Base-by-base conservation (phyloP, 2,113 vertebrate species). In the Nannobrachium achirus region DNA sequence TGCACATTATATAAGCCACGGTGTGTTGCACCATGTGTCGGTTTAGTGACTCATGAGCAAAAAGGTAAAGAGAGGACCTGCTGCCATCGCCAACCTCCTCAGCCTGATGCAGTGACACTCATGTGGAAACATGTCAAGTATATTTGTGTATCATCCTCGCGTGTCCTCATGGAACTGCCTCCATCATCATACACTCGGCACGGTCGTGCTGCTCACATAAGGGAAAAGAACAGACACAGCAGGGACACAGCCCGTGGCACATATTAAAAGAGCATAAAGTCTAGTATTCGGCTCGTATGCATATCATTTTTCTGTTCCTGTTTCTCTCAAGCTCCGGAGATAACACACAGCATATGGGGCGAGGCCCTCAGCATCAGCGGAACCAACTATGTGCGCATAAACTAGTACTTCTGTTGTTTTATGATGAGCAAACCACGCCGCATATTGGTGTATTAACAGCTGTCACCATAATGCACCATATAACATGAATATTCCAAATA, bases 151-250 rank as follows among this genome's bases (percentile, higher is more conserved):
- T 59, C 15, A 15, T 68, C 3, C 25, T 33, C 25, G 25, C n/a
- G 69, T 75, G 76, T 82, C 69, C 73, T 85, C 56, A 10, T 76
- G 60, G 70, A 84, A 81, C 82, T 58, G 9, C 74, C 77, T 89
- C 83, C 87, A 83, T 88, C 87, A 83, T 88, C 86, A 85, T 81
- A 76, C 79, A 82, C 73, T 66, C 66, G 73, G 73, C 70, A 86
- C 83, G 84, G 82, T 80, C 85, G 76, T 46, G 44, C 44, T 33
- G 77, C 75, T 84, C 78, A 79, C 76, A 86, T 80, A 73, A 80
- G n/a, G n/a, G 73, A 73, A 59, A 51, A 63, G 72, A 80, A 66
- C 59, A 49, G 69, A 64, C 82, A 63, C 86, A 87, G 80, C 84
- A 82, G 86, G 78, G 76, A 84, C 76, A 85, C 68, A 53, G 86